Evolutionary conservation across 2,797 vertebrate genomes (phyloP), one percentile per base, ranked within the genome.

Genomic region (Siniperca scherzeri): DNA sequence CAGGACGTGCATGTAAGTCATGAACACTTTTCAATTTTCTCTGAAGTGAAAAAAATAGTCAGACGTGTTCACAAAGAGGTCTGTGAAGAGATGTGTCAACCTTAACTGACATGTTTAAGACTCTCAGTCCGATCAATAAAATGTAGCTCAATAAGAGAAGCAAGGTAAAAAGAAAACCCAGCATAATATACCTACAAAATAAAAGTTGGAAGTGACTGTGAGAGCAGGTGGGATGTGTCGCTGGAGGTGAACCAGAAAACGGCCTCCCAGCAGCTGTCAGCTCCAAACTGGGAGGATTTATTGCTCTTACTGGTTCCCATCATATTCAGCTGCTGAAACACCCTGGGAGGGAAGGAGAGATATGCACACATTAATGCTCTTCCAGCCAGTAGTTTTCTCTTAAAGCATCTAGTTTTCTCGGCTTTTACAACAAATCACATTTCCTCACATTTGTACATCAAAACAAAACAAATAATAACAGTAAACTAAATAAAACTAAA

Each of bases 261-360:
- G 70, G 60, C 42, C 69, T 70, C 71, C 57, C 55, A 79, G 80
- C 88, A 89, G 83, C 92, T 92, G 91, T 80, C 87, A 81, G 73
- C 27, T 88, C 88, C 84, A 87, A 91, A 90, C 74, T 85, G 88
- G 87, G 87, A 87, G 78, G 74, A 89, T 92, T 88, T 89, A 88
- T 87, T 73, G 80, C 62, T 73, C 81, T 30, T 27, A 73, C 36
- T 78, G 61, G 64, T 83, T 78, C 75, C 66, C 25, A 60, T 60
- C 71, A 76, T 74, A 69, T 77, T 77, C 87, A 89, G 87, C 82
- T 92, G 87, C 88, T 74, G 13, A 40, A 9, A 33, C 55, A 64
- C 25, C 19, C 68, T 22, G 76, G 25, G 74, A 84, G 81, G 19
- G 16, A 64, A 10, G 11, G 3, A 52, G 3, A 19, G 0, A 66